These are phyloP conservation scores for Maconellicoccus hirsutus DNA, from an alignment of 1,140 invertebrate genomes.

Conservation along the genomic window DNA sequence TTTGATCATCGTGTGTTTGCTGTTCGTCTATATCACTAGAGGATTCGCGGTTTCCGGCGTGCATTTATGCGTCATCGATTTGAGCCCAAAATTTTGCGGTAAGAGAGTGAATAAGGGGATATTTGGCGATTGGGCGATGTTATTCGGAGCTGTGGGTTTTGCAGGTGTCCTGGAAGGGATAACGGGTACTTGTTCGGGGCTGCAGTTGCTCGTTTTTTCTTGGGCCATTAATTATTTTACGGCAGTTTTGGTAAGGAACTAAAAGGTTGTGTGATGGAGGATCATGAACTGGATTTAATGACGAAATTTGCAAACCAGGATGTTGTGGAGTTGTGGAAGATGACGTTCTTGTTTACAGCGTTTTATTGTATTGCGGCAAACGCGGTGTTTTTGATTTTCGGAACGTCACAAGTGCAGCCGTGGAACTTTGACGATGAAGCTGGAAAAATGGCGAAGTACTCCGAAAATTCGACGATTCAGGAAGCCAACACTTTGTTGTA, in stretches of 20 bases:
- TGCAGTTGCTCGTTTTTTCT: neutral
- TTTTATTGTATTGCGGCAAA: neutral
- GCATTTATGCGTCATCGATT: neutral
- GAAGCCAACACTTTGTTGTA: too few species aligned
- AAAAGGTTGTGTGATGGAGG: too few species aligned
- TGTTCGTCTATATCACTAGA: neutral
- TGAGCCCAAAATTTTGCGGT: conserved; percentile 9
- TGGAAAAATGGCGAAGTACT: too few species aligned
- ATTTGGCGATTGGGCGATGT: too few species aligned
- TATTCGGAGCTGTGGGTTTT: too few species aligned
- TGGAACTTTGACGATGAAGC: conserved; percentile 11
- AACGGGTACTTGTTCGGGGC: neutral
- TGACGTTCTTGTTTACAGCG: neutral
- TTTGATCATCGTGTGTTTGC: neutral
- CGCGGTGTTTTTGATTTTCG: neutral
- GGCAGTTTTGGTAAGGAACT: neutral
- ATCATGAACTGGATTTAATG: too few species aligned
- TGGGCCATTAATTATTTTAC: neutral
- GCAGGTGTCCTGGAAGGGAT: neutral
- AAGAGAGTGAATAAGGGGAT: too few species aligned
- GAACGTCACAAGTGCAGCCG: neutral
- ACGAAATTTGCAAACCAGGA: neutral
- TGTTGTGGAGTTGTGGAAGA: neutral
- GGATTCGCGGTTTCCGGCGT: neutral
- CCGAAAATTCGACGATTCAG: too few species aligned